A percentile compares a stretch with the other conserved stretches of the same genome.
Conservation (phyloP, 2,113 vertebrate species). For the Heloderma charlesbogerti region DNA sequence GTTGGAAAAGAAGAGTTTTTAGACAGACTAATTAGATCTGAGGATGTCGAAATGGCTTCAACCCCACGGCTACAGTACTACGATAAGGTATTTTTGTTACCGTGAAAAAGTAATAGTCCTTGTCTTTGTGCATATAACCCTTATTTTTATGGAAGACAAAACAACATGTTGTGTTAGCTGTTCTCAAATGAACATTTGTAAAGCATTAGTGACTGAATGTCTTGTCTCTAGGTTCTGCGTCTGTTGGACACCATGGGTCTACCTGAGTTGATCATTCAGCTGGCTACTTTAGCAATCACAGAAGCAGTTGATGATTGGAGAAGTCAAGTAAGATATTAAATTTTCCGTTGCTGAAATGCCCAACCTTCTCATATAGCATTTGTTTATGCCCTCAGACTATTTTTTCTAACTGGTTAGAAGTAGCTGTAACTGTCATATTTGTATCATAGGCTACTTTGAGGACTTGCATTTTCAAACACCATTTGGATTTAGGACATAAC, state of each 20-base stretch:
- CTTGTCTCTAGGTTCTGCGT: constrained; percentile 84
- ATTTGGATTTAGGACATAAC: constrained; percentile 95
- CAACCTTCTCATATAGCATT: neutral
- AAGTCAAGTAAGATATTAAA: constrained; percentile 81
- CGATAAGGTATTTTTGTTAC: constrained; percentile 82
- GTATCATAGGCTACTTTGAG: constrained; percentile 89
- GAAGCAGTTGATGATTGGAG: constrained; percentile 85
- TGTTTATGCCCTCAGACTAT: neutral
- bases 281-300: constrained; percentile 88
- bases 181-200: neutral
- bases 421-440: neutral
- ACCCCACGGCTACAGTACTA: constrained; percentile 89
- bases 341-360: neutral
- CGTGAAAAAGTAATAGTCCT: rapidly evolving
- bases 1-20: constrained; percentile 96
- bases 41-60: constrained; percentile 82
- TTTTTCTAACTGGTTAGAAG: neutral
- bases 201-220: neutral
- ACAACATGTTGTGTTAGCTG: too few species aligned
- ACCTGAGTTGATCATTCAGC: constrained; percentile 90
- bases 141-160: too few species aligned
- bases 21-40: constrained; percentile 83
- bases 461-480: constrained; percentile 96
- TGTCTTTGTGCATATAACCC: rapidly evolving
- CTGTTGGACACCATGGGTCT: constrained; percentile 89